These are phyloP conservation scores for Argynnis bischoffii DNA, from an alignment of 2,888 invertebrate genomes.

Conservation along the genomic window DNA sequence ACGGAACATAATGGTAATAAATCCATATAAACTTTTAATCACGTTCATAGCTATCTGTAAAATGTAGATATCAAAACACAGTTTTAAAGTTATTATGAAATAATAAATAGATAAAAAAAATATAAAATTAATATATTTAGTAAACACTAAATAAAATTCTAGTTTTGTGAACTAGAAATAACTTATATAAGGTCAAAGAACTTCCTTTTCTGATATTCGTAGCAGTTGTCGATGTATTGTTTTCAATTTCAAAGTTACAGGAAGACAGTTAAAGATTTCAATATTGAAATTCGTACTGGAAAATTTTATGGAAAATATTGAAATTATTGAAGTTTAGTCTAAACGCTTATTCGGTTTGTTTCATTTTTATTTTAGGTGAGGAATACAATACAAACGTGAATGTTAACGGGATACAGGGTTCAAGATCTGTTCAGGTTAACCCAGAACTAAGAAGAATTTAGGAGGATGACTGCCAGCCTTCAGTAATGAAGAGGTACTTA, in stretches of 20 bases:
- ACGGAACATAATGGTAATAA: no score
- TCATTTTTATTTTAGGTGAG: not conserved
- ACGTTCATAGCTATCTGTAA: no score
- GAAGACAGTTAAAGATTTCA: conserved; percentile 69
- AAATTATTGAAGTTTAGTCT: conserved; percentile 72
- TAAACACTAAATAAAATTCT: not conserved
- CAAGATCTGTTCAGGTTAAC: no score
- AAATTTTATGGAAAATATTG: conserved; percentile 65
- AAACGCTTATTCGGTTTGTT: conserved; percentile 49
- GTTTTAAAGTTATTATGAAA: not conserved
- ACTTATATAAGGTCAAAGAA: conserved; percentile 9
- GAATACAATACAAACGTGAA: no score
- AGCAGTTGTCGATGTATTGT: conserved; percentile 17
- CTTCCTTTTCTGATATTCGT: conserved; percentile 11
- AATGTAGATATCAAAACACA: no score
- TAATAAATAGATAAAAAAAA: not conserved
- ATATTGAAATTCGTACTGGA: conserved; percentile 77
- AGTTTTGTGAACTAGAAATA: conserved; percentile 9
- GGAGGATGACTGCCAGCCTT: no score
- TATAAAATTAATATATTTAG: conserved; percentile 2
- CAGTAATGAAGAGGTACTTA: no score
- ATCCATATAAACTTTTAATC: no score
- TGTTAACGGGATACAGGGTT: no score
- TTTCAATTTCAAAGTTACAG: conserved; percentile 41
- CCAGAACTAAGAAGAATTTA: no score